Evolutionary conservation across 2,113 vertebrate genomes (phyloP), one percentile per base, ranked within the genome.

Genomic region (Poeciliopsis turrubarensis): DNA sequence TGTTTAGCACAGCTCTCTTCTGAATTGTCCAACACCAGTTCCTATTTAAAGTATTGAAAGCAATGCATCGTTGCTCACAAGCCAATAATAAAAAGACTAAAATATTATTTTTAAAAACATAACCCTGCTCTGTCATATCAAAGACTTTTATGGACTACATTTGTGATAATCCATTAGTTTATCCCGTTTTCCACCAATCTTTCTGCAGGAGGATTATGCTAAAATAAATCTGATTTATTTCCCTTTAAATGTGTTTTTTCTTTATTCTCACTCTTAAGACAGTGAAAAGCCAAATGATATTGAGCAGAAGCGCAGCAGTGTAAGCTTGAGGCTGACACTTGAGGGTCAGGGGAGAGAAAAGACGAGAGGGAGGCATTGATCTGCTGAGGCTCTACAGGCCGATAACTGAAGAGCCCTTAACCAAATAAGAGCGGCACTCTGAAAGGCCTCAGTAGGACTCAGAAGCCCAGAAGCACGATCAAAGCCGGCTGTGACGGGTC

Each of bases 381-480:
- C 83, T 79, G 70, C 79, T 81, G 81, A 83, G 76, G 44, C 70
- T 81, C 74, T 86, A 78, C 78, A 68, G 82, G 71, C 74, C 77
- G 83, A 54, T 29, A 81, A 72, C 78, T 86, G 79, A 84, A 90
- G 86, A 86, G 83, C 86, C 80, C 85, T 90, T 83, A 85, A 82
- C 67, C 84, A 88, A 88, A 88, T 79, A 68, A 83, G 68, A 84
- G 78, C 77, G 80, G 70, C 74, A 63, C 73, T 75, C 22, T 89
- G 78, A 68, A 82, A 75, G 78, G 68, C 74, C 83, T 89, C 79
- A 68, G 73, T 7, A 37, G 75, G 80, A 79, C 83, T 82, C 81
- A 70, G 80, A 54, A 80, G 63, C 75, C 66, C 87, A 75, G 65
- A 54, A 80, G 63, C 77, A 63, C 54, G 30, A 84, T 86, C 73